phyloP scores from a whole-genome alignment of 2,113 vertebrate species.

The Ptilorrhoa leucosticta region DNA sequence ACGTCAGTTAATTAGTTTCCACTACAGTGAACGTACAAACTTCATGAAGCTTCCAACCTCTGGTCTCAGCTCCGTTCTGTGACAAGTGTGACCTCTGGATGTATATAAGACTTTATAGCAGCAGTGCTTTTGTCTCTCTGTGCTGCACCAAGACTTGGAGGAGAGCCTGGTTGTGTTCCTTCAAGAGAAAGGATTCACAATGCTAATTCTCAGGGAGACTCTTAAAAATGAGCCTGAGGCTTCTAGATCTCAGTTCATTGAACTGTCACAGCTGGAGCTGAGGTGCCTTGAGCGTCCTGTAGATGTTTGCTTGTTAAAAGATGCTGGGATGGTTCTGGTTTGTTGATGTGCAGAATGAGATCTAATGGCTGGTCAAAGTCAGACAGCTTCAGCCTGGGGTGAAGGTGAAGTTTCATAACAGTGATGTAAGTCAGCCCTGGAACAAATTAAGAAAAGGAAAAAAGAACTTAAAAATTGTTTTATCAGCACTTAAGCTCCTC shows the following conservation, averaged over 20 bases:
- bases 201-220: not conserved
- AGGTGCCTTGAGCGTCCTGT: not conserved
- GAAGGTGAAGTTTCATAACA: not conserved
- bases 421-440: not conserved
- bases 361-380: not conserved
- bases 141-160: not conserved
- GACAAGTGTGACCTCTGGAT: not conserved
- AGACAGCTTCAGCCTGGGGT: not conserved
- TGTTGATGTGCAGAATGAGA: not conserved
- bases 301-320: not conserved
- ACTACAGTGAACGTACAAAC: not conserved
- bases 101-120: rapidly evolving
- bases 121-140: not conserved
- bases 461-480: not conserved
- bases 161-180: not conserved
- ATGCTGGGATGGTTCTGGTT: not conserved
- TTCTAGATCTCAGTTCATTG: not conserved
- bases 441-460: not conserved
- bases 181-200: not conserved
- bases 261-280: not conserved
- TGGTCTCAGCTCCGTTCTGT: not conserved
- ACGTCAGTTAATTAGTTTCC: not conserved
- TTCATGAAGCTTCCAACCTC: not conserved
- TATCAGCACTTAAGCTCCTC: not conserved
- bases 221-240: not conserved